These are phyloP conservation scores for Pangasianodon hypophthalmus DNA, from an alignment of 2,113 vertebrate genomes.

Conservation along the genomic window DNA sequence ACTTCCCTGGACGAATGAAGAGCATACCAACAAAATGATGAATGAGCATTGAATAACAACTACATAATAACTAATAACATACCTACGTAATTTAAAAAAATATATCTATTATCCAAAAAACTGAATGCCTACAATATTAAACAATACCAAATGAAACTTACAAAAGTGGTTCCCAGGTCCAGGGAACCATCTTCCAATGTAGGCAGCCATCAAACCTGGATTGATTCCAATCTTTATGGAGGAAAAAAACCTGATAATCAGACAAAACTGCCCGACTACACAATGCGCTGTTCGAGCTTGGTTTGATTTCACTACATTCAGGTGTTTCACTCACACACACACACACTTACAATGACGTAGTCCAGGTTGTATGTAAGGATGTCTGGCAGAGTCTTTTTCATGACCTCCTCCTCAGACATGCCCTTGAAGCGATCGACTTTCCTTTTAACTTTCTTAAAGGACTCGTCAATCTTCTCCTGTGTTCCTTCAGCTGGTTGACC, in stretches of 20 bases:
- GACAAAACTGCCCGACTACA: neutral
- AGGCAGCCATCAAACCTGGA: constrained; percentile 96
- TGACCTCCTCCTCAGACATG: constrained; percentile 92
- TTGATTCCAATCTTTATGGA: constrained; percentile 94
- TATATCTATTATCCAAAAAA: neutral
- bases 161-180: constrained; percentile 98
- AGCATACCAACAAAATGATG: neutral
- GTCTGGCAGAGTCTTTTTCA: constrained; percentile 95
- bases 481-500: constrained; percentile 80
- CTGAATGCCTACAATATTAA: neutral
- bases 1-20: constrained; percentile 84
- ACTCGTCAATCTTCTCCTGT: constrained; percentile 96
- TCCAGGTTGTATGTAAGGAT: constrained; percentile 94
- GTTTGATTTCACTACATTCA: neutral
- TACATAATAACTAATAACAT: neutral
- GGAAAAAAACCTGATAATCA: constrained; percentile 40
- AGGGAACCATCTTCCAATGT: constrained; percentile 95
- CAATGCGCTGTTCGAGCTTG: neutral
- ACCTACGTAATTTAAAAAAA: neutral
- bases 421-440: constrained; percentile 98
- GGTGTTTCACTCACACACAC: neutral
- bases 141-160: constrained; percentile 68
- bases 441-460: constrained; percentile 93
- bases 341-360: constrained; percentile 91
- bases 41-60: neutral